phyloP scores from a whole-genome alignment of 2,888 invertebrate genomes.

The Thyatira batis region DNA sequence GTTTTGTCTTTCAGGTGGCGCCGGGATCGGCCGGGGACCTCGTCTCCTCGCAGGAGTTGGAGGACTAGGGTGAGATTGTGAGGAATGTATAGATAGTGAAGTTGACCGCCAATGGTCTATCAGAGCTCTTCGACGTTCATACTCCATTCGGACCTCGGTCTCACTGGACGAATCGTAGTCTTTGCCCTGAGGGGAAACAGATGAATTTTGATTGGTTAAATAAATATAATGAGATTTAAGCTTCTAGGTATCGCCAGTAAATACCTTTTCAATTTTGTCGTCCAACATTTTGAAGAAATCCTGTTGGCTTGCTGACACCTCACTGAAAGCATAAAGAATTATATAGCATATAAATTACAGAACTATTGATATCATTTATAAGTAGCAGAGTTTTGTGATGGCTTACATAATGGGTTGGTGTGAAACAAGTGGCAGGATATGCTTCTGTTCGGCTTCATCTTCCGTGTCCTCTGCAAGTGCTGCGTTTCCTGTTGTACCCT shows the following conservation, averaged over 20 bases:
- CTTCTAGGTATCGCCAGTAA: background rate
- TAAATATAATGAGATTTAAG: background rate
- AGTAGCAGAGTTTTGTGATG: background rate
- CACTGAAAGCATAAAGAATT: constrained; percentile 83
- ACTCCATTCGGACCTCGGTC: constrained; percentile 86
- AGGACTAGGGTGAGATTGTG: constrained; percentile 60
- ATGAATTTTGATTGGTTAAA: background rate
- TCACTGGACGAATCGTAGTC: constrained; percentile 91
- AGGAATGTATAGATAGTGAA: constrained; percentile 79
- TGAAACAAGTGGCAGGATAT: constrained; percentile 66
- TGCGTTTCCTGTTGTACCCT: constrained; percentile 59
- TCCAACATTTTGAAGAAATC: constrained; percentile 97
- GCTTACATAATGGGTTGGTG: constrained; percentile 65
- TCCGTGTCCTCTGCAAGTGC: constrained; percentile 58
- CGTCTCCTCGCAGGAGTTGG: constrained; percentile 67
- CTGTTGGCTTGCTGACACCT: constrained; percentile 93
- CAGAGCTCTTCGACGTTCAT: constrained; percentile 85
- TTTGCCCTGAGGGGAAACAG: constrained; percentile 83
- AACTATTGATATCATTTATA: no score
- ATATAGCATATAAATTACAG: background rate
- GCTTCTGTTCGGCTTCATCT: constrained; percentile 61
- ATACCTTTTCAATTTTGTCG: constrained; percentile 93
- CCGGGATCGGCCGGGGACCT: constrained; percentile 54
- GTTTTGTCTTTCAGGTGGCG: constrained; percentile 64
- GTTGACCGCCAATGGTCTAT: constrained; percentile 90